These are phyloP conservation scores for Crocuta crocuta DNA, from an alignment of 2,113 vertebrate genomes.

Conservation along the genomic window DNA sequence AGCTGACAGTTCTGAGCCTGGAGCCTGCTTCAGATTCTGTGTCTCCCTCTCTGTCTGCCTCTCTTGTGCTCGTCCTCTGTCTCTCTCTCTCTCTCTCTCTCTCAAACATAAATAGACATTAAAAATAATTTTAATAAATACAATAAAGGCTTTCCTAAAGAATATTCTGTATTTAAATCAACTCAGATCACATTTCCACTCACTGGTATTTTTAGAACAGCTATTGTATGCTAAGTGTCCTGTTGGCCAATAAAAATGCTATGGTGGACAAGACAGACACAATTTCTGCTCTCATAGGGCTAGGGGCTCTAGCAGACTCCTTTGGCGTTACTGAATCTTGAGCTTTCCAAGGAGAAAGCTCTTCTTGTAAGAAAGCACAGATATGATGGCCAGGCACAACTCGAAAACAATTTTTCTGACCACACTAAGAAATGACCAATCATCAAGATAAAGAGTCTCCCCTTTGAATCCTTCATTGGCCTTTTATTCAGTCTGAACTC, in stretches of 20 bases:
- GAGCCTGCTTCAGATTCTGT: too few species aligned
- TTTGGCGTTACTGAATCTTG: neutral
- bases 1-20: too few species aligned
- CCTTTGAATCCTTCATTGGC: neutral
- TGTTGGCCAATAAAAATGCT: neutral
- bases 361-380: neutral
- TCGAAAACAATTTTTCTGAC: conserved; percentile 28
- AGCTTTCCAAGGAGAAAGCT: neutral
- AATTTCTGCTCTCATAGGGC: neutral
- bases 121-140: too few species aligned
- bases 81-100: too few species aligned
- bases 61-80: too few species aligned
- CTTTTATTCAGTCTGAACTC: conserved; percentile 38
- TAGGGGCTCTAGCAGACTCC: neutral
- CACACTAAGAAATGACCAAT: conserved; percentile 23
- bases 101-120: too few species aligned
- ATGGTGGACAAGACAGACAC: neutral
- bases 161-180: conserved; percentile 1
- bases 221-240: neutral
- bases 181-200: neutral
- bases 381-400: neutral
- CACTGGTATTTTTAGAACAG: neutral
- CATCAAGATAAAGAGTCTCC: neutral
- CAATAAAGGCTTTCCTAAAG: neutral
- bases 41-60: too few species aligned